phyloP scores from a whole-genome alignment of 2,797 vertebrate species.

The Jordanella pulchra region DNA sequence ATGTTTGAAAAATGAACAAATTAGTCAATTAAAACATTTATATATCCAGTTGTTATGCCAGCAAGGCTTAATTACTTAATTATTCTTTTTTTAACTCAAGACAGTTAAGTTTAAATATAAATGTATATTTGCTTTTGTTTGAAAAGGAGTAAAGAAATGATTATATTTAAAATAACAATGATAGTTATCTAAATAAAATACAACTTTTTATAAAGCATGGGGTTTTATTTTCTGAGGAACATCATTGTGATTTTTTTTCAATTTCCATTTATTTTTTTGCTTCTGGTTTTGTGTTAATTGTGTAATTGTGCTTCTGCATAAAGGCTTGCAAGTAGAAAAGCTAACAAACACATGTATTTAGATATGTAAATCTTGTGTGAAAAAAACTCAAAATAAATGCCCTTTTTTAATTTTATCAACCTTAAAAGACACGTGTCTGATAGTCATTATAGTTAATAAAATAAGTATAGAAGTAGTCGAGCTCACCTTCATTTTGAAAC shows the following conservation, averaged over 20 bases:
- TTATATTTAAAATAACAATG: no score
- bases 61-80: slow-evolving; percentile 66
- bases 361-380: neutral
- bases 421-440: neutral
- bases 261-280: neutral
- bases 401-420: neutral
- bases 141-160: no score
- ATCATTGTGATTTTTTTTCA: neutral
- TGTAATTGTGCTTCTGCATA: neutral
- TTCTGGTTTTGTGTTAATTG: neutral
- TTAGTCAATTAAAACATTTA: slow-evolving; percentile 55
- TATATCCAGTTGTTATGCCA: slow-evolving; percentile 45
- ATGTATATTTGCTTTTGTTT: no score
- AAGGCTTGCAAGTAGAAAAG: neutral
- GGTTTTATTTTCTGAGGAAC: neutral
- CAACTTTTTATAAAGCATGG: neutral
- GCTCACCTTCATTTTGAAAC: neutral
- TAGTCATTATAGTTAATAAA: neutral
- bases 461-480: neutral
- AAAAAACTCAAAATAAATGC: neutral
- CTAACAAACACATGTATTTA: neutral
- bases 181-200: no score
- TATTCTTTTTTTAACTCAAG: no score
- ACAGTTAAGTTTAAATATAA: no score
- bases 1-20: slow-evolving; percentile 43